phyloP scores from a whole-genome alignment of 2,888 invertebrate genomes.

The Nomada flava region DNA sequence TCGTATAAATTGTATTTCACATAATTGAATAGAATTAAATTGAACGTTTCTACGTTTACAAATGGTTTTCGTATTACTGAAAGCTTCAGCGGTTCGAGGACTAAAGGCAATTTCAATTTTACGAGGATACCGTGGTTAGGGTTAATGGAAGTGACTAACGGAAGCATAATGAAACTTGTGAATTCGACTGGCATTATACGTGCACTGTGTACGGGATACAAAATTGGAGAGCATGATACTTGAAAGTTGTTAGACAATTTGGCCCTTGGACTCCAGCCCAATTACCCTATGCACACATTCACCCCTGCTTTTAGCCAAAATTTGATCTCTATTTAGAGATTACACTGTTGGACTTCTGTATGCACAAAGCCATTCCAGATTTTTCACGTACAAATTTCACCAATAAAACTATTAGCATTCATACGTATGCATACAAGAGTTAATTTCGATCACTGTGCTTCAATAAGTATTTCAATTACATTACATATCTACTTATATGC shows the following conservation, averaged over 20 bases:
- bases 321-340: conserved; percentile 40
- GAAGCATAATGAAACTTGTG: conserved; percentile 15
- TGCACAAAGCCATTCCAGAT: neutral
- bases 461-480: too few species aligned
- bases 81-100: neutral
- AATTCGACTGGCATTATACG: neutral
- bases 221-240: conserved; percentile 36
- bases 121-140: neutral
- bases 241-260: conserved; percentile 35
- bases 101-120: neutral
- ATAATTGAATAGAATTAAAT: too few species aligned
- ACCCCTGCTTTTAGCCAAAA: conserved; percentile 28
- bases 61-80: too few species aligned
- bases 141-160: conserved; percentile 1
- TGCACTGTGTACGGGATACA: conserved; percentile 11
- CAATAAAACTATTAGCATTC: neutral
- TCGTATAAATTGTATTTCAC: too few species aligned
- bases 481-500: too few species aligned
- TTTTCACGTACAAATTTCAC: neutral
- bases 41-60: too few species aligned
- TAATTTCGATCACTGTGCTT: too few species aligned
- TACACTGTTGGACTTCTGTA: neutral
- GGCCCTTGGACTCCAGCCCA: conserved; percentile 29
- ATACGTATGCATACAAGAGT: too few species aligned
- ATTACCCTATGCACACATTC: conserved; percentile 30